These are phyloP conservation scores for Hippocampus barbouri DNA, from an alignment of 2,113 vertebrate genomes.

Conservation along the genomic window DNA sequence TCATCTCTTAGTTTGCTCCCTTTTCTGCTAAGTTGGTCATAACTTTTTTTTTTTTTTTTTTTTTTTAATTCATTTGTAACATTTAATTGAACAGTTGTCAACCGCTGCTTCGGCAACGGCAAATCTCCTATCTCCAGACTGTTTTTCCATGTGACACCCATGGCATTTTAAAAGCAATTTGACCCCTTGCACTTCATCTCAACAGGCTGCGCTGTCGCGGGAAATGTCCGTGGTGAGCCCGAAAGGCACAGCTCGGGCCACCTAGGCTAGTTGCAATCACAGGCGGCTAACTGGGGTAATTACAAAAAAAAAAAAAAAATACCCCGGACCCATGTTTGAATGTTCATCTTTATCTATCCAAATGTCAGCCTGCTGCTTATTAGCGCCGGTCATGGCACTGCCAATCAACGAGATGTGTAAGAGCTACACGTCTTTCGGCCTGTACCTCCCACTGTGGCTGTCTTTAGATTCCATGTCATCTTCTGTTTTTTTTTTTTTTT, in stretches of 20 bases:
- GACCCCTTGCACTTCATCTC: slow-evolving; percentile 68
- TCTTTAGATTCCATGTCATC: slow-evolving; percentile 18
- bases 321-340: slow-evolving; percentile 54
- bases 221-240: slow-evolving; percentile 59
- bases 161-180: slow-evolving; percentile 73
- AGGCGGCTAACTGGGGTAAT: slow-evolving; percentile 60
- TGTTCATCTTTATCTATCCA: slow-evolving; percentile 71
- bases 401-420: slow-evolving; percentile 57
- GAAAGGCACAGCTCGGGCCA: slow-evolving; percentile 46
- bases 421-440: slow-evolving; percentile 17
- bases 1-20: too few species aligned
- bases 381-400: slow-evolving; percentile 62
- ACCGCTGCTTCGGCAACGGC: neutral
- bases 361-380: slow-evolving; percentile 73
- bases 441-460: slow-evolving; percentile 22
- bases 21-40: too few species aligned
- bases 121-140: slow-evolving; percentile 52
- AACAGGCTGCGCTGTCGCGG: slow-evolving; percentile 57
- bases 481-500: neutral
- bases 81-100: slow-evolving; percentile 33
- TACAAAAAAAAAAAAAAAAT: slow-evolving; percentile 45
- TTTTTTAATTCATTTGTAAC: neutral
- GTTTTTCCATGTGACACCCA: slow-evolving; percentile 63
- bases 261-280: slow-evolving; percentile 53
- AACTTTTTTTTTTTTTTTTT: too few species aligned